Evolutionary conservation across 2,888 invertebrate genomes (phyloP).

Genomic region (Torymus tubicola): DNA sequence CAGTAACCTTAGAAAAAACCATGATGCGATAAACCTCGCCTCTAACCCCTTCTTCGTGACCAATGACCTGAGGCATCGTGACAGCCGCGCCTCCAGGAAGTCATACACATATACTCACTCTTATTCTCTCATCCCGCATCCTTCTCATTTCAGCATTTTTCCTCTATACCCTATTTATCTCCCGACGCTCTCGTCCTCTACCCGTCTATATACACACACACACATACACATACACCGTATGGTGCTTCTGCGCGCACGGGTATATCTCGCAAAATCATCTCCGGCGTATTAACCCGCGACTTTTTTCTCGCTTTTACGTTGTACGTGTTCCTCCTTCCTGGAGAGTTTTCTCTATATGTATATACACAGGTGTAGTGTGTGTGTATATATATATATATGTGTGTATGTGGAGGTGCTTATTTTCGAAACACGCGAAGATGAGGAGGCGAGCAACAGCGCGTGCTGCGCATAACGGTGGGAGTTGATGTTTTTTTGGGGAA

Average conservation of each 20-base stretch:
- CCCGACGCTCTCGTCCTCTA: constrained; percentile 4
- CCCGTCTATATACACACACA: neutral
- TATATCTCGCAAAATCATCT: constrained; percentile 44
- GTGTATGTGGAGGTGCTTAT: neutral
- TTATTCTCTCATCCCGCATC: neutral
- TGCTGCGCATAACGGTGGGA: no score
- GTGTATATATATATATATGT: no score
- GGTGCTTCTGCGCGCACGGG: constrained; percentile 9
- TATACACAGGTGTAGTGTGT: no score
- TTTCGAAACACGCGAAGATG: constrained; percentile 18
- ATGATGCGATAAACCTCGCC: no score
- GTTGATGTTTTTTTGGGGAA: no score
- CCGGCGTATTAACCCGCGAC: constrained; percentile 1
- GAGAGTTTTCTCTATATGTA: neutral
- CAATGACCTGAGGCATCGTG: constrained; percentile 74
- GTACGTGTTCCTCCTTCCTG: neutral
- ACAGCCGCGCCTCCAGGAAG: constrained; percentile 70
- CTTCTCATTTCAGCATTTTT: neutral
- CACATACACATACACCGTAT: no score
- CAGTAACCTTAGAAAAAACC: no score
- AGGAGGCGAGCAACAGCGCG: no score
- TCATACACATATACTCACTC: constrained; percentile 1
- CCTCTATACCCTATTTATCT: constrained; percentile 8
- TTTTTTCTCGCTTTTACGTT: neutral
- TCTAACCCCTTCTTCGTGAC: constrained; percentile 58